Evolutionary conservation across 2,113 vertebrate species (phyloP).

Genomic region (Gnathonemus echidnorhynchus): DNA sequence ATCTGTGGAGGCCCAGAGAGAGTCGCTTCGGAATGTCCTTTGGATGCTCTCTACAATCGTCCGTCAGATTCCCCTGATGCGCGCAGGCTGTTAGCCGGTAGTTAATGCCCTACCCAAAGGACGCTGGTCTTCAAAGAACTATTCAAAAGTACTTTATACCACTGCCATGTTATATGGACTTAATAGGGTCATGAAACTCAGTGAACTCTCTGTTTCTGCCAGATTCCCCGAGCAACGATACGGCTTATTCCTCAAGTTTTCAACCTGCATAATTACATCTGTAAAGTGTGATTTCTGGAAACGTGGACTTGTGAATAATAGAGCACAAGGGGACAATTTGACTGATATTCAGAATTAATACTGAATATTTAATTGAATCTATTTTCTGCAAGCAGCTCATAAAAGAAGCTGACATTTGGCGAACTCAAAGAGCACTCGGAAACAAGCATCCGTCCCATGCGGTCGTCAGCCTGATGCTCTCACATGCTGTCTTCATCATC

Average conservation of each 20-base stretch:
- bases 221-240: neutral
- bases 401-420: conserved; percentile 8
- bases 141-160: neutral
- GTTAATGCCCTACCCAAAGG: neutral
- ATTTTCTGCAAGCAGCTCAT: neutral
- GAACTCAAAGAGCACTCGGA: neutral
- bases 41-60: neutral
- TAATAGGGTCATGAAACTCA: neutral
- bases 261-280: neutral
- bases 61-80: neutral
- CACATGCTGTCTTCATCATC: neutral
- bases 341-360: neutral
- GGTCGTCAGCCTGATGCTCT: neutral
- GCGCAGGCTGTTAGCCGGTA: neutral
- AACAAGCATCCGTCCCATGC: neutral
- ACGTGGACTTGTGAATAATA: neutral
- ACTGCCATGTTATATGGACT: neutral
- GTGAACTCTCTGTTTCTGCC: neutral
- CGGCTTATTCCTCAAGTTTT: neutral
- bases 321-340: neutral
- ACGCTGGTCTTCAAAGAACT: neutral
- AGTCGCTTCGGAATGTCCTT: neutral
- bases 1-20: neutral
- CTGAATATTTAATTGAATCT: neutral
- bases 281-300: conserved; percentile 2